Evolutionary conservation across 2,888 invertebrate genomes (phyloP), one percentile per base, ranked within the genome.

Genomic region (Scotopteryx bipunctaria): DNA sequence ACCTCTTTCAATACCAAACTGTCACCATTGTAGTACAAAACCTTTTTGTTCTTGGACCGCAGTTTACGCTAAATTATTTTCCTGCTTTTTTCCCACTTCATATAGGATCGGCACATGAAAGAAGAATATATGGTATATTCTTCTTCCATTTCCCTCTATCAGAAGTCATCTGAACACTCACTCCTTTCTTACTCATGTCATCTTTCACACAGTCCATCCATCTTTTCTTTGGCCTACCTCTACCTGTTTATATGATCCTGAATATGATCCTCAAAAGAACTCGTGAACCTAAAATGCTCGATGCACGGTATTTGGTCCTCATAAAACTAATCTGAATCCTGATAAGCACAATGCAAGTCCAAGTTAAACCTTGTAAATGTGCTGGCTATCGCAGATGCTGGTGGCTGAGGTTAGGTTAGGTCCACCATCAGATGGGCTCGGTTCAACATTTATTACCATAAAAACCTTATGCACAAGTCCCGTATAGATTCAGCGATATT

Each of bases 361-460:
- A 43, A 47, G 33, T 38, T 43, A 43, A 47, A 25, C 37, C 46
- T 40, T 46, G 32, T 21, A 38, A 54, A 40, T 48, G 47, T 38
- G n/a, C 38, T 9, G 27, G 38, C 33, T 15, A 45, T 19, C 23
- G 29, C 44, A 44, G 44, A 44, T 48, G 47, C 31, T 40, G 38
- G 40, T 27, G 42, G 38, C 40, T 36, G 25, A 25, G 43, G 29
- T 44, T 29, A 42, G 17, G n/a, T n/a, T n/a, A n/a, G n/a, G n/a
- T 32, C 31, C 47, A 43, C 53, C 43, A 54, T 54, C 54, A 48
- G 48, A 54, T 48, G 44, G 19, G 11, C 25, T 31, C 54, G 48
- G 46, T 42, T 52, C 47, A 21, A 36, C 51, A 33, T 48, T 38
- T 53, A 53, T 43, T 47, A 35, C 48, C 54, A 44, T 54, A 48